Conservation (phyloP, 1,140 invertebrate genomes). For the Caenorhabditis remanei region DNA sequence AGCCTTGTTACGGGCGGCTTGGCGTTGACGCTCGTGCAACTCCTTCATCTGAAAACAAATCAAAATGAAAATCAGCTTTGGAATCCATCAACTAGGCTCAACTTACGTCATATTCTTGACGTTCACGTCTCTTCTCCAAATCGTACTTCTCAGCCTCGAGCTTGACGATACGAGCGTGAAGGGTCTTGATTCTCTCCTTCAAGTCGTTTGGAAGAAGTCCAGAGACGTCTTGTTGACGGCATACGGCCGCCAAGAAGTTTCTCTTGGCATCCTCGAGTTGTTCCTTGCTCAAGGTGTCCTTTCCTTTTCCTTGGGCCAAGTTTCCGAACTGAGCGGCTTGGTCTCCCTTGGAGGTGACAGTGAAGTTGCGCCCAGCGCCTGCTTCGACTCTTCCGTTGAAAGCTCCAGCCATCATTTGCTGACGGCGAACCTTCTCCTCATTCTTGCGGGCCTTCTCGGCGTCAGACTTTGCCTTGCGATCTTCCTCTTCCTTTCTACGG, state of each 20-base stretch:
- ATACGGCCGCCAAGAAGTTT: slow-evolving; percentile 69
- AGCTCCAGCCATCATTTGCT: slow-evolving; percentile 73
- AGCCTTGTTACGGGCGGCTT: slow-evolving; percentile 94
- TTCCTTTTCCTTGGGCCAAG: slow-evolving; percentile 69
- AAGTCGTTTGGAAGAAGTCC: slow-evolving; percentile 72
- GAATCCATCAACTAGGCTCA: not conserved
- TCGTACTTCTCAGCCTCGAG: slow-evolving; percentile 99
- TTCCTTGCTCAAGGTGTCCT: slow-evolving; percentile 70
- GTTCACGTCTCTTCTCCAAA: slow-evolving; percentile 97
- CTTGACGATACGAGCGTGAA: slow-evolving; percentile 94
- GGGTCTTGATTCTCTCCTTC: slow-evolving; percentile 78
- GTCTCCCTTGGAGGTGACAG: slow-evolving; percentile 73
- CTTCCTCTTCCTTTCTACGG: slow-evolving; percentile 71
- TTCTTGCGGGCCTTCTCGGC: slow-evolving; percentile 69
- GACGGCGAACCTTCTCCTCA: slow-evolving; percentile 72
- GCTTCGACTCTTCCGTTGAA: slow-evolving; percentile 65
- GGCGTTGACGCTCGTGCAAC: slow-evolving; percentile 96
- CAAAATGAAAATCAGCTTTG: not conserved
- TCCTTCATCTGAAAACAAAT: slow-evolving; percentile 88
- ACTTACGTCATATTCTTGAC: slow-evolving; percentile 98
- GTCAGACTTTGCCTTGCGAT: slow-evolving; percentile 61
- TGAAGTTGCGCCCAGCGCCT: slow-evolving; percentile 74
- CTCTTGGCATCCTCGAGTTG: slow-evolving; percentile 74
- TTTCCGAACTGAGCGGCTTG: slow-evolving; percentile 76
- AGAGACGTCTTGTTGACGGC: slow-evolving; percentile 71